Evolutionary conservation across 2,797 vertebrate species (phyloP).

Genomic region (Trachops cirrhosus): DNA sequence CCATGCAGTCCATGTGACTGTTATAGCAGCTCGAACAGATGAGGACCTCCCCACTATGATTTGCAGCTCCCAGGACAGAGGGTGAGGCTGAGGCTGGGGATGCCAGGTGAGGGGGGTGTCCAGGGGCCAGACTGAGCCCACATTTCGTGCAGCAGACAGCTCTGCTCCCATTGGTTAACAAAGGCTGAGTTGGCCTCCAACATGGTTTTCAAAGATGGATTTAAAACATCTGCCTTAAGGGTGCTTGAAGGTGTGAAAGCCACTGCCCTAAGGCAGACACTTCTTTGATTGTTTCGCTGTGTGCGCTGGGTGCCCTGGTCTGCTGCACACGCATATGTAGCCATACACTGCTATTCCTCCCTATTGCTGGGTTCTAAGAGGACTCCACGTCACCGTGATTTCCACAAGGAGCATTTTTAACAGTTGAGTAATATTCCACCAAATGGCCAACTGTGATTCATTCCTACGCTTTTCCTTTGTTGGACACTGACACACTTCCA

Average conservation of each 20-base stretch:
- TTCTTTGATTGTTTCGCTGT: rapidly evolving
- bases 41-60: neutral
- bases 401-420: neutral
- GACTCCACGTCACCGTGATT: neutral
- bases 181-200: neutral
- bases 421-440: neutral
- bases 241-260: neutral
- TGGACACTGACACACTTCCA: neutral
- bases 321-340: rapidly evolving
- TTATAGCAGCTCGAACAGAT: neutral
- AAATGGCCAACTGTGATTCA: neutral
- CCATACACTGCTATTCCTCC: neutral
- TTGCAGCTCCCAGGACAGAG: neutral
- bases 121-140: neutral
- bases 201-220: neutral
- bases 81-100: neutral
- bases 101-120: neutral
- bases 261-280: neutral
- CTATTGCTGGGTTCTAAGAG: neutral
- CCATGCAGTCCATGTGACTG: neutral
- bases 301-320: rapidly evolving
- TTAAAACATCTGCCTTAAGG: neutral
- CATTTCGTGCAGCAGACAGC: neutral
- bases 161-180: neutral
- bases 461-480: neutral